These are phyloP conservation scores for Diabrotica virgifera DNA, from an alignment of 1,140 invertebrate species.

Conservation along the genomic window DNA sequence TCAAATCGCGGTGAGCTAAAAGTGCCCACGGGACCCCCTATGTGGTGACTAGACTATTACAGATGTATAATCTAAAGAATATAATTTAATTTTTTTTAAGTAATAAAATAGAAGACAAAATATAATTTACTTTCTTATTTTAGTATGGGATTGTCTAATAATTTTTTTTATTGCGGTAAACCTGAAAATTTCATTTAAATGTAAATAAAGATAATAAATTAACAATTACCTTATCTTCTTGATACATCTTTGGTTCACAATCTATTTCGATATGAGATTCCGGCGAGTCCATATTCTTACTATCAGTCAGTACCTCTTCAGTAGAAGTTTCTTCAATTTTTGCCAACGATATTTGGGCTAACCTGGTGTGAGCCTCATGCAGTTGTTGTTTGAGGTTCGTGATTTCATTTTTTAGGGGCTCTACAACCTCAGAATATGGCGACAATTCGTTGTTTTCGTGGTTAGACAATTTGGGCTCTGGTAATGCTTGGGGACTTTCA, in stretches of 20 bases:
- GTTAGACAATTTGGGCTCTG: constrained; percentile 46
- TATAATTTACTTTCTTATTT: too few relatives aligned
- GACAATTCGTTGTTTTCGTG: constrained; percentile 40
- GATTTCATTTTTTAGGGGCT: constrained; percentile 56
- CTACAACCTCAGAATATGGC: constrained; percentile 39
- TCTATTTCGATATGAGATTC: constrained; percentile 46
- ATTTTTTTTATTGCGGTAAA: too few relatives aligned
- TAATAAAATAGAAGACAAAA: too few relatives aligned
- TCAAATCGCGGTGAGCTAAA: too few relatives aligned
- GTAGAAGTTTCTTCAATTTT: constrained; percentile 35
- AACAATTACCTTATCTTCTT: constrained; percentile 28
- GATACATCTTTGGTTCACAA: constrained; percentile 39
- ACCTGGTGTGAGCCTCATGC: constrained; percentile 53
- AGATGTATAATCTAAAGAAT: too few relatives aligned
- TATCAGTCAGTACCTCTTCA: constrained; percentile 33
- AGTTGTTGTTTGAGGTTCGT: constrained; percentile 54
- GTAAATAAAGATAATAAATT: too few relatives aligned
- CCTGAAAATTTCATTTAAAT: too few relatives aligned
- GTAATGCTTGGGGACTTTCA: constrained; percentile 46
- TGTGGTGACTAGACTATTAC: too few relatives aligned
- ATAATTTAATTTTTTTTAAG: too few relatives aligned
- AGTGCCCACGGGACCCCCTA: too few relatives aligned
- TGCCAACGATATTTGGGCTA: constrained; percentile 41
- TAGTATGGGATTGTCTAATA: too few relatives aligned
- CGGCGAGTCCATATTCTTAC: constrained; percentile 38